Conservation (phyloP, 2,113 vertebrate genomes). For the Lutjanus erythropterus region DNA sequence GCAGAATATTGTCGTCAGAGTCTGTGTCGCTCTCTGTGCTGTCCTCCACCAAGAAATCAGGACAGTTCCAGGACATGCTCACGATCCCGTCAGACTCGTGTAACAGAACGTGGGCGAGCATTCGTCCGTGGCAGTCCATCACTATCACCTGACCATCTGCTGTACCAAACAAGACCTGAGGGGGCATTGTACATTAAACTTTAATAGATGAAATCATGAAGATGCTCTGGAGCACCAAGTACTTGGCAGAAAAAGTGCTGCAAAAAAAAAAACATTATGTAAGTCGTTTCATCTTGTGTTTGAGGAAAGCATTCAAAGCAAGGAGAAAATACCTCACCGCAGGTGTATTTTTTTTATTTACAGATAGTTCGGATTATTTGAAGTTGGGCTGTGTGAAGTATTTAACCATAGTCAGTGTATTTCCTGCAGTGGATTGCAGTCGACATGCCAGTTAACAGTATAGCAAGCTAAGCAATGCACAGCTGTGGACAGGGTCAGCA, state of each 20-base stretch:
- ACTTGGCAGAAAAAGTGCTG: neutral
- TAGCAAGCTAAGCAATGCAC: too few species aligned
- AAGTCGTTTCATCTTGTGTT: neutral
- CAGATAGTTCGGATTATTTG: too few species aligned
- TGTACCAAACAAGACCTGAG: conserved; percentile 96
- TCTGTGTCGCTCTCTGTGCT: conserved; percentile 98
- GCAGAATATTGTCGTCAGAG: conserved; percentile 92
- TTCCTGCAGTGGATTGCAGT: too few species aligned
- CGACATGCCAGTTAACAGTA: too few species aligned
- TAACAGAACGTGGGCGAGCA: conserved; percentile 97
- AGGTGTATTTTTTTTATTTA: neutral
- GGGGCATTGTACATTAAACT: conserved; percentile 28
- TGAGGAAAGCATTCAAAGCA: neutral
- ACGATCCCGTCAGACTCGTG: conserved; percentile 96
- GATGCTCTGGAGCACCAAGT: conserved; percentile 6
- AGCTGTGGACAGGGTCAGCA: too few species aligned
- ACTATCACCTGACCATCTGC: conserved; percentile 99
- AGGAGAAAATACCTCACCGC: neutral
- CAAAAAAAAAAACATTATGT: neutral
- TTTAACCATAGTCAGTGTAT: too few species aligned
- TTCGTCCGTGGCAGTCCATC: conserved; percentile 99
- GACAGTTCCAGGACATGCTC: conserved; percentile 99
- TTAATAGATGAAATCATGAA: conserved; percentile 18
- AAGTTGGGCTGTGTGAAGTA: too few species aligned
- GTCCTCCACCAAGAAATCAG: conserved; percentile 97